These are phyloP conservation scores for Mechanitis mazaeus DNA, from an alignment of 2,888 invertebrate genomes.

Conservation along the genomic window DNA sequence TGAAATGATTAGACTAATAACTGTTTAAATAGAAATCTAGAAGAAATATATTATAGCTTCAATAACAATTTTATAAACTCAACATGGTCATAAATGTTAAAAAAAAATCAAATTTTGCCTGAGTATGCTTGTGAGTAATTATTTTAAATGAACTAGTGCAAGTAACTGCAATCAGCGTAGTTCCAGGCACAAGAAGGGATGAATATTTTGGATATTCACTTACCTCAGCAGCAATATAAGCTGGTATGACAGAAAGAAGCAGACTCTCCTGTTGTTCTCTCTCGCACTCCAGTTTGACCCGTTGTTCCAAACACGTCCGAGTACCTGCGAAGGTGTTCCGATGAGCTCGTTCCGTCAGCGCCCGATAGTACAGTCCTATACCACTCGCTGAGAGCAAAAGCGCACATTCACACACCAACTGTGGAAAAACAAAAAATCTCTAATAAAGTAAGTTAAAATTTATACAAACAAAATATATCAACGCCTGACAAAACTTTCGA, in stretches of 20 bases:
- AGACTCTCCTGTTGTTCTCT: conserved; percentile 95
- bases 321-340: conserved; percentile 93
- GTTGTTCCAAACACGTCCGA: conserved; percentile 91
- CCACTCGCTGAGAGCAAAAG: conserved; percentile 86
- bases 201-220: conserved; percentile 39
- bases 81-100: too few species aligned
- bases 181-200: too few species aligned
- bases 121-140: too few species aligned
- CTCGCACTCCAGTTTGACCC: conserved; percentile 94
- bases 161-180: too few species aligned
- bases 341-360: conserved; percentile 91
- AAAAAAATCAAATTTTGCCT: too few species aligned
- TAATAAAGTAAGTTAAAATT: background rate
- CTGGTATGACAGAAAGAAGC: conserved; percentile 94
- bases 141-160: too few species aligned
- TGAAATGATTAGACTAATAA: too few species aligned
- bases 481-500: background rate
- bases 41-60: too few species aligned
- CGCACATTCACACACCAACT: conserved; percentile 87
- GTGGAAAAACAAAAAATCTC: conserved; percentile 28
- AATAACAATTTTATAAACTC: too few species aligned
- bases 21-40: too few species aligned
- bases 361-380: conserved; percentile 91
- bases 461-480: background rate
- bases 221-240: conserved; percentile 96